phyloP scores from a whole-genome alignment of 1,140 invertebrate species.

The Tetragonula clypearis region DNA sequence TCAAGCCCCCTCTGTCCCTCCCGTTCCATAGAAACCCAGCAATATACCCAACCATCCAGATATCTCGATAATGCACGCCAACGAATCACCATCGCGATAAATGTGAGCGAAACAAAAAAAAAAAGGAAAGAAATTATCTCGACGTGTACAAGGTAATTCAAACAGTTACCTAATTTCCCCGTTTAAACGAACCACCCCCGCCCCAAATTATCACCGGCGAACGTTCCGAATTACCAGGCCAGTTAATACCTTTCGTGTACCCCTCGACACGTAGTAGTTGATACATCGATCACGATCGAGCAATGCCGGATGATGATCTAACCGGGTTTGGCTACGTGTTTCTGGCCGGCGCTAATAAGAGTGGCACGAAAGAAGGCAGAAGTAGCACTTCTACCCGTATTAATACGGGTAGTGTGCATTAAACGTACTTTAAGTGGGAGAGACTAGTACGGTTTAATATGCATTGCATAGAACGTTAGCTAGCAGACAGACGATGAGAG shows the following conservation, averaged over 20 bases:
- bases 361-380: slow-evolving; percentile 31
- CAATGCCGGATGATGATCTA: background rate
- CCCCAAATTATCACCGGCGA: background rate
- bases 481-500: slow-evolving; percentile 27
- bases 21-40: background rate
- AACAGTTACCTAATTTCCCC: background rate
- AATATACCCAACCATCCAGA: background rate
- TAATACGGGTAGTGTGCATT: slow-evolving; percentile 20
- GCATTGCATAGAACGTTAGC: slow-evolving; percentile 37
- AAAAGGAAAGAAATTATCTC: background rate
- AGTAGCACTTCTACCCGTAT: slow-evolving; percentile 14
- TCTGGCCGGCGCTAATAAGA: slow-evolving; percentile 13
- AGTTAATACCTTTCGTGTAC: background rate
- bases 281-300: slow-evolving; percentile 31
- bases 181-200: background rate
- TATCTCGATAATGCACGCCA: background rate
- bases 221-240: background rate
- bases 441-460: slow-evolving; percentile 20
- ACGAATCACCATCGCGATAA: background rate
- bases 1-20: background rate
- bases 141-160: background rate
- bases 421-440: slow-evolving; percentile 18
- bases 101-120: too few species aligned
- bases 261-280: background rate
- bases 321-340: background rate